These are phyloP conservation scores for Meganola albula DNA, from an alignment of 2,888 invertebrate species.

Conservation along the genomic window DNA sequence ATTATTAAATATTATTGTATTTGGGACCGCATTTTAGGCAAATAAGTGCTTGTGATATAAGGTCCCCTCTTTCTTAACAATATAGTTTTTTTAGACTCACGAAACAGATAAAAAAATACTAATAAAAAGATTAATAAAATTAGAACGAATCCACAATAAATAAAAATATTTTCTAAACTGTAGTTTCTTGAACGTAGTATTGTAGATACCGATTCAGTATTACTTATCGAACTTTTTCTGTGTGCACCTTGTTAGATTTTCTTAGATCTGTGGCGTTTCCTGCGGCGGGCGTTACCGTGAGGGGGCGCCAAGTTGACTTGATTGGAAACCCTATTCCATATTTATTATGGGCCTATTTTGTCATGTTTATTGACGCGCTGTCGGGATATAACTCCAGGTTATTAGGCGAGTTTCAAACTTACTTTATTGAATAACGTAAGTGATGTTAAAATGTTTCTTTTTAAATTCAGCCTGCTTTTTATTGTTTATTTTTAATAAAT, in stretches of 20 bases:
- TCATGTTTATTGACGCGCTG: constrained; percentile 68
- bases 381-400: constrained; percentile 41
- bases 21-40: constrained; percentile 3
- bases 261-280: constrained; percentile 39
- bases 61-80: too few species aligned
- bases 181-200: too few species aligned
- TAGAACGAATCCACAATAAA: too few species aligned
- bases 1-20: not conserved
- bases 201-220: too few species aligned
- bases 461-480: too few species aligned
- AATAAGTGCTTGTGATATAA: too few species aligned
- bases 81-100: too few species aligned
- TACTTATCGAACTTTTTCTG: too few species aligned
- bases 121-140: too few species aligned
- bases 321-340: constrained; percentile 76
- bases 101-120: too few species aligned
- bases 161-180: too few species aligned
- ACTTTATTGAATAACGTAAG: constrained; percentile 37
- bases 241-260: constrained; percentile 24
- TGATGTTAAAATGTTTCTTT: constrained; percentile 15
- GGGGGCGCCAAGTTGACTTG: constrained; percentile 65
- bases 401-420: constrained; percentile 39
- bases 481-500: too few species aligned
- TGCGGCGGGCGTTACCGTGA: constrained; percentile 42
- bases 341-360: constrained; percentile 74